phyloP scores from a whole-genome alignment of 37 sponge, comb jelly and placozoan genomes.

The Geodia barretti region DNA sequence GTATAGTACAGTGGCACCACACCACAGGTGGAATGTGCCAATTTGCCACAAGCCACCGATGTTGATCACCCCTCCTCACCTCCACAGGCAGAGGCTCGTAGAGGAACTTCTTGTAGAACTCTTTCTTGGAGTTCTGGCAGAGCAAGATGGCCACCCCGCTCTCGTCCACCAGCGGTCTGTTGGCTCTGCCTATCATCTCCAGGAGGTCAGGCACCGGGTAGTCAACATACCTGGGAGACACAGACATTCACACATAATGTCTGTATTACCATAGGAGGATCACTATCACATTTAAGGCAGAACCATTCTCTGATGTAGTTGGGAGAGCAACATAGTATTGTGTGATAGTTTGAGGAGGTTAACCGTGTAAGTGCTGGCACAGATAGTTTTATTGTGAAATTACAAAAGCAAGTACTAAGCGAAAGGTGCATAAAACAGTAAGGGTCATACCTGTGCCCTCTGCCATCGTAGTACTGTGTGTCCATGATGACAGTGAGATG shows the following conservation, averaged over 20 bases:
- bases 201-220: conserved; percentile 94
- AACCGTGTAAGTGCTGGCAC: no score
- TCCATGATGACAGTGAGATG: conserved; percentile 98
- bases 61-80: no score
- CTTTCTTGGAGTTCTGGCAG: conserved; percentile 98
- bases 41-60: not conserved
- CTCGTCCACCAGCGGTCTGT: conserved; percentile 80
- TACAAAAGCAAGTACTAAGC: no score
- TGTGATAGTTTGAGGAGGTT: no score
- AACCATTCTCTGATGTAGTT: no score
- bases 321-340: no score
- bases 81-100: conserved; percentile 98
- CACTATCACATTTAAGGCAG: no score
- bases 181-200: conserved; percentile 95
- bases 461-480: conserved; percentile 97
- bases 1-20: not conserved
- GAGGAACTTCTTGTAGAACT: conserved; percentile 98
- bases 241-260: no score
- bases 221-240: conserved; percentile 94
- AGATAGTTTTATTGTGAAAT: no score
- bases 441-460: conserved; percentile 76
- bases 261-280: no score
- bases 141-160: conserved; percentile 85
- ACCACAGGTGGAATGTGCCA: not conserved
- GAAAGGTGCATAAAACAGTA: no score